Evolutionary conservation across 2,113 vertebrate genomes (phyloP), one percentile per base, ranked within the genome.

Genomic region (Amblyopsis rosae): DNA sequence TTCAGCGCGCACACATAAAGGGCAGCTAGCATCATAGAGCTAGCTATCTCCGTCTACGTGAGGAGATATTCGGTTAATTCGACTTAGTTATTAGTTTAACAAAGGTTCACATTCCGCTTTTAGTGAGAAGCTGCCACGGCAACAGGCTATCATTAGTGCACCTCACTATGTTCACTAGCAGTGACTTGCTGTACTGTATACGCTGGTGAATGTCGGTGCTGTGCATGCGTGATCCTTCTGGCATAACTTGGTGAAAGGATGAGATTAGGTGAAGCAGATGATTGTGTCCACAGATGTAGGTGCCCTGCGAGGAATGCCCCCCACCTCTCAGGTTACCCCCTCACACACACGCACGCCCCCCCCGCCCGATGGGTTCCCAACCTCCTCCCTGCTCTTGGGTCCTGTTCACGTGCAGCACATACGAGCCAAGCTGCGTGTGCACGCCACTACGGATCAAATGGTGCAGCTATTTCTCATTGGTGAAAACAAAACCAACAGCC

Each of bases 261-360:
- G 60, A 88, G 82, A 88, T 90, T 89, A 88, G 87, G 62, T 69
- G 62, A 81, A 82, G 72, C 81, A 87, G 86, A 89, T 90, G 90
- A 92, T 90, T 84, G 81, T 87, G 85, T 91, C 82, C 71, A 46
- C 91, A 90, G 89, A 93, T 92, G 90, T 89, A 87, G 72, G 71
- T 91, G 91, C 87, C 89, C 89, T 90, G 82, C 55, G 69, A 84
- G 83, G 91, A 92, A 93, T 92, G 90, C 80, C 80, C 80, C 45
- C 48, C 74, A 66, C 78, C 77, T 91, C 91, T 94, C 91, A 70
- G 72, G 87, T 92, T 92, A 89, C 93, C 69, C 69, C 26, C 41
- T 2, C 19, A 26, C 19, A 26, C 19, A 26, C 26, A 19, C 19
- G 1, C 19, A 19, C 19, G 1, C 19, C 64, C 32, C 35, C 59